Evolutionary conservation across 1,140 invertebrate genomes (phyloP), one percentile per base, ranked within the genome.

Genomic region (Drosophila saltans): DNA sequence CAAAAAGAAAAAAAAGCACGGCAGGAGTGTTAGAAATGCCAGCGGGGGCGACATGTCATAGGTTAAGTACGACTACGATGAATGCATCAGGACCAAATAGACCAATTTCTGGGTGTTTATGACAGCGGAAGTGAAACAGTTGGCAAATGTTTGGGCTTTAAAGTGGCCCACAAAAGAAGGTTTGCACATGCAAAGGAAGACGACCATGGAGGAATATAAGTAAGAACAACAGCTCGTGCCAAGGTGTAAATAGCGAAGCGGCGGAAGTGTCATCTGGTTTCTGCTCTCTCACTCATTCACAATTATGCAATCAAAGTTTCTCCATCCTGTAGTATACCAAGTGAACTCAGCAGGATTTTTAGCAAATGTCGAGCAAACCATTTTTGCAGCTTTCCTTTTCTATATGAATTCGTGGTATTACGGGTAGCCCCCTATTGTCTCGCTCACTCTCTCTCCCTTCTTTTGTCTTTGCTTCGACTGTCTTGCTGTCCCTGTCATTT

Each of bases 251-350:
- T 61, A 52, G n/a, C 56, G 16, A 36, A 24, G 33, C 10, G 72
- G 16, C 78, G 82, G 82, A 85, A 81, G 72, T 85, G 66, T 48
- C 79, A 86, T 73, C 73, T 84, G 81, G 21, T 69, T 64, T 67
- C 28, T 45, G 28, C 40, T 26, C 21, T 41, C 67, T 48, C 16
- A 2, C 21, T 24, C 69, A 72, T 80, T 58, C 33, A 21, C 28
- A 72, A 86, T 79, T 81, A 79, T 73, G 82, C 66, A 86, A 85
- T 79, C 61, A 75, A 85, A 83, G 57, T 59, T 76, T 28, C 78
- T 60, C 4, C 36, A 3, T 10, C 3, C 33, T 33, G 52, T 21
- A 40, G 63, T 48, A 48, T 33, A 39, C 39, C 36, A 77, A 24
- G 62, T 71, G 62, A 55, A 41, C 69, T 8, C 72, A 80, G 77